These are phyloP conservation scores for Lethrus apterus DNA, from an alignment of 1,140 invertebrate genomes.

Conservation along the genomic window DNA sequence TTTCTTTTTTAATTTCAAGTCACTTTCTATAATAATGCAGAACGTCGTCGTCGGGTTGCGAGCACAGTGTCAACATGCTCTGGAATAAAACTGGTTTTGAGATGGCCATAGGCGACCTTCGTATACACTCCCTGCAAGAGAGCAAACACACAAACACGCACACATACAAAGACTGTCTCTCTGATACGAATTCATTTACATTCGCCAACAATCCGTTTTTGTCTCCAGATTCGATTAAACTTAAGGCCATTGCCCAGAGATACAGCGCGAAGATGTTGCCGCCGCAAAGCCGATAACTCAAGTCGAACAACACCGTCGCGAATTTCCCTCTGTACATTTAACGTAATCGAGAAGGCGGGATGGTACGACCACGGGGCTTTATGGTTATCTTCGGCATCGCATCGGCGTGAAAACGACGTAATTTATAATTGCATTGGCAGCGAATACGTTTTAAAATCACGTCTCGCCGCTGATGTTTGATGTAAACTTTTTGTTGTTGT, in stretches of 20 bases:
- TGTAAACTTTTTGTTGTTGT: too few relatives aligned
- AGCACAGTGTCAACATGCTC: conserved; percentile 16
- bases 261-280: conserved; percentile 9
- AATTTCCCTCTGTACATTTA: conserved; percentile 8
- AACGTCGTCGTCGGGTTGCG: conserved; percentile 6
- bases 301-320: neutral
- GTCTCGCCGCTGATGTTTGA: too few relatives aligned
- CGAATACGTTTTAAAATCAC: too few relatives aligned
- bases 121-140: conserved; percentile 18
- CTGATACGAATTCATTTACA: conserved; percentile 25
- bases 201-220: conserved; percentile 26
- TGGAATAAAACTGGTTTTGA: conserved; percentile 22
- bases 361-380: neutral
- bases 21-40: too few relatives aligned
- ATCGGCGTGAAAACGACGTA: conserved; percentile 11
- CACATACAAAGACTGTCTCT: conserved; percentile 10
- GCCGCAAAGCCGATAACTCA: conserved; percentile 6
- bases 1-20: too few relatives aligned
- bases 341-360: conserved; percentile 3
- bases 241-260: conserved; percentile 26
- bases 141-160: conserved; percentile 1
- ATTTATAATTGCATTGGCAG: conserved; percentile 10
- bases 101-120: conserved; percentile 20
- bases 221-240: conserved; percentile 27
- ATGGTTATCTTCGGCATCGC: conserved; percentile 8